Conservation (phyloP, 2,113 vertebrate genomes). For the Rousettus leschenaultii region DNA sequence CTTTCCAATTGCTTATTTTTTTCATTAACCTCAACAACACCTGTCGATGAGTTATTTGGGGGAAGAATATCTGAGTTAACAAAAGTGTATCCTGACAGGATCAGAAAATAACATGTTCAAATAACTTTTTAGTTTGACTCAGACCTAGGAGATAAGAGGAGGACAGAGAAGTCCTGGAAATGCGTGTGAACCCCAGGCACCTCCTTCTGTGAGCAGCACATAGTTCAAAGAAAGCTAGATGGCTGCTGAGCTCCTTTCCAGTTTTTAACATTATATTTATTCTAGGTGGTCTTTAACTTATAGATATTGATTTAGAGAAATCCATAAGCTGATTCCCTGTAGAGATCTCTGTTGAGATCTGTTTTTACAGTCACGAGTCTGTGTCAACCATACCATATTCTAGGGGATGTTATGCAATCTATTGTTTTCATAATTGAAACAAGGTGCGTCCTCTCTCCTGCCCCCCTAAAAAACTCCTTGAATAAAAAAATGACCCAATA, state of each 20-base stretch:
- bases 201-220: background rate
- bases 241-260: background rate
- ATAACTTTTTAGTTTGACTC: background rate
- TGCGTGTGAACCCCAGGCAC: background rate
- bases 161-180: background rate
- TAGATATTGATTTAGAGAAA: background rate
- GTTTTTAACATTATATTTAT: background rate
- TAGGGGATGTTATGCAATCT: background rate
- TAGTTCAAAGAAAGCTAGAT: background rate
- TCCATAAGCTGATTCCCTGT: background rate
- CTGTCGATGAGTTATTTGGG: conserved; percentile 3
- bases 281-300: background rate
- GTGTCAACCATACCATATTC: background rate
- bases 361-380: background rate
- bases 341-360: background rate
- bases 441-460: background rate
- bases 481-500: background rate
- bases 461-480: fast-evolving
- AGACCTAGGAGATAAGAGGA: background rate
- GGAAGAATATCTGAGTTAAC: background rate
- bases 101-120: background rate
- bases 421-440: background rate
- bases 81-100: background rate
- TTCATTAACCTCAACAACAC: background rate
- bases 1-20: background rate